A percentile compares a stretch with the other conserved stretches of the same genome.
phyloP scores from a whole-genome alignment of 2,888 invertebrate species.

The Caenorhabditis drosophilae region DNA sequence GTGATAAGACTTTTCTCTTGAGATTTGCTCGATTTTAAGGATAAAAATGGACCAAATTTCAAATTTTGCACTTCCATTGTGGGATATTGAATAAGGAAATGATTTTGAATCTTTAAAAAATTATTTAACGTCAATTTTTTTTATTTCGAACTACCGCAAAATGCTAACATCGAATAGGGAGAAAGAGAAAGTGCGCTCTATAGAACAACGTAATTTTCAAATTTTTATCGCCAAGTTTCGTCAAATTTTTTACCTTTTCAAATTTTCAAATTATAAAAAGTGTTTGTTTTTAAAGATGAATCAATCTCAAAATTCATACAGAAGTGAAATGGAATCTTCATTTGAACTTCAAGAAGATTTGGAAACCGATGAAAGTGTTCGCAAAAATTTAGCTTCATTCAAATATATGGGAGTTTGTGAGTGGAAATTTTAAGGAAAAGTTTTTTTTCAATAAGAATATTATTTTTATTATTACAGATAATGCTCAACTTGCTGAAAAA shows the following conservation, averaged over 20 bases:
- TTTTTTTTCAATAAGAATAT: not conserved
- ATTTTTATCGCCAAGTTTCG: not conserved
- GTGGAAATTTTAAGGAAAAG: not conserved
- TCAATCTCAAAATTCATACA: too few relatives aligned
- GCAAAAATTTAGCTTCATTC: slow-evolving; percentile 22
- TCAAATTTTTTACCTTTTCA: too few relatives aligned
- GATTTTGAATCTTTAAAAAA: not conserved
- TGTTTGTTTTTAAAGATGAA: too few relatives aligned
- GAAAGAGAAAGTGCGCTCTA: not conserved
- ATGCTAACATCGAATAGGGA: not conserved
- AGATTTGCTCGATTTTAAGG: not conserved
- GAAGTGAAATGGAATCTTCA: not conserved
- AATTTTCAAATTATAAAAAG: too few relatives aligned
- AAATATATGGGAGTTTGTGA: slow-evolving; percentile 29
- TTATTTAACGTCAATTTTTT: too few relatives aligned
- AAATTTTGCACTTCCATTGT: too few relatives aligned
- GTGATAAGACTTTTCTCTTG: not conserved
- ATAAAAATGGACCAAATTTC: slow-evolving; percentile 2
- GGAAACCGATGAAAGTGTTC: not conserved
- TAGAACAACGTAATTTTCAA: not conserved
- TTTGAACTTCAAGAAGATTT: not conserved
- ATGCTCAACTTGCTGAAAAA: slow-evolving; percentile 23
- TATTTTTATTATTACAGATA: too few relatives aligned
- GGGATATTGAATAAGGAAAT: too few relatives aligned
- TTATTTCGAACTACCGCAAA: not conserved